A percentile compares a stretch with the other conserved stretches of the same genome.
phyloP scores from a whole-genome alignment of 2,888 invertebrate genomes.

The Trichogramma dendrolimi region DNA sequence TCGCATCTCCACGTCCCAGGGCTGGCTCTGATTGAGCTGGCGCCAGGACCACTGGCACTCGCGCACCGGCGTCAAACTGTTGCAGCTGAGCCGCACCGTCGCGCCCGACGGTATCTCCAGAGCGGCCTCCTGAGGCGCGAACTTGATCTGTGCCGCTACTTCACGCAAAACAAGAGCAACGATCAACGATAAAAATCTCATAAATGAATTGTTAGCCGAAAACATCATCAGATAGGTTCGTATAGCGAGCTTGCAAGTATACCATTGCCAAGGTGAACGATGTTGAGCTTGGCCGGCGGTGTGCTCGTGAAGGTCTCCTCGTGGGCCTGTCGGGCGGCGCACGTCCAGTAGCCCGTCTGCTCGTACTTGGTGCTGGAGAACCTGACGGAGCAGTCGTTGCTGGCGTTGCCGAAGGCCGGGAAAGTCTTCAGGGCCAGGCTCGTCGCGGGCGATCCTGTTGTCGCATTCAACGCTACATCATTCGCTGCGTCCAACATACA shows the following conservation, averaged over 20 bases:
- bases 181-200: not conserved
- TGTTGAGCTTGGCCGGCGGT: conserved; percentile 44
- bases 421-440: conserved; percentile 42
- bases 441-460: conserved; percentile 15
- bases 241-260: conserved; percentile 1
- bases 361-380: conserved; percentile 47
- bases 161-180: not conserved
- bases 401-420: conserved; percentile 48
- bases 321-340: conserved; percentile 43
- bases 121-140: conserved; percentile 39
- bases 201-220: not conserved
- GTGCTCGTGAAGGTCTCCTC: conserved; percentile 45
- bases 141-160: conserved; percentile 38
- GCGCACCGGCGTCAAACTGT: conserved; percentile 40
- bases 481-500: conserved; percentile 30
- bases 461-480: conserved; percentile 32
- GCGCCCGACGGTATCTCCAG: conserved; percentile 44
- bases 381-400: conserved; percentile 49
- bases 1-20: conserved; percentile 45
- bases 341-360: conserved; percentile 49
- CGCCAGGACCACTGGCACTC: conserved; percentile 51
- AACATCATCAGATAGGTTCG: not conserved
- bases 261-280: conserved; percentile 41
- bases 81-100: conserved; percentile 44
- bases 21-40: conserved; percentile 46